Base-by-base conservation (phyloP, 2,888 invertebrate genomes). In the Lasioglossum vierecki region DNA sequence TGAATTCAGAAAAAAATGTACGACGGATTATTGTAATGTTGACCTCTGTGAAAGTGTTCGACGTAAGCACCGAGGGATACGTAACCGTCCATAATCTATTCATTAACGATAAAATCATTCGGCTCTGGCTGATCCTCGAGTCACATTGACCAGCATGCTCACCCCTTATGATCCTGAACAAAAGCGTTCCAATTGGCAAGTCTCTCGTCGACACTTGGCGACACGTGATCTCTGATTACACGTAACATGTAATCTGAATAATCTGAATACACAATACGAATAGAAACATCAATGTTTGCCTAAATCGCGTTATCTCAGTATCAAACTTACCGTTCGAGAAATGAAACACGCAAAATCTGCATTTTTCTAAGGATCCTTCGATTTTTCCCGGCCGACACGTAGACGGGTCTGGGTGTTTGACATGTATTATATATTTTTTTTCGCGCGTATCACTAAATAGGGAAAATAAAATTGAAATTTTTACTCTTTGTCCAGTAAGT, bases 201-300 rank as follows among this genome's bases (percentile, higher is more conserved):
- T 71, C 15, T 44, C 30, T 44, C 30, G 71, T 5, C 30, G 46
- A 72, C 44, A 72, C 46, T 46, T 46, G 26, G 46, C n/a, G 6
- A 44, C 71, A 71, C 71, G 71, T 71, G 71, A 71, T 26, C 41
- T n/a, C 41, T 26, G 71, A 71, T 71, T 71, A 71, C 44, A 71
- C 71, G 71, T 71, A 41, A 44, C 71, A 8, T 18, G 18, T 72
- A 46, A 26, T 72, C 71, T 18, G 26, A 39, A 46, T 46, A 72
- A 26, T 72, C 71, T 26, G 18, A 39, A 46, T 46, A 72, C 71
- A 46, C 26, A 72, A 46, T 18, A n/a, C 26, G 22, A 22, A 11
- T 39, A 39, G 68, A 22, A 35, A 18, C 66, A 35, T 18, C 68
- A 22, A 68, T 22, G 39, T 39, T 68, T 39, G 22, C 39, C 39